Percentiles rank a stretch among this genome's conserved stretches.
These are phyloP conservation scores for Dryomyza anilis DNA, from an alignment of 2,888 invertebrate species.

Conservation along the genomic window DNA sequence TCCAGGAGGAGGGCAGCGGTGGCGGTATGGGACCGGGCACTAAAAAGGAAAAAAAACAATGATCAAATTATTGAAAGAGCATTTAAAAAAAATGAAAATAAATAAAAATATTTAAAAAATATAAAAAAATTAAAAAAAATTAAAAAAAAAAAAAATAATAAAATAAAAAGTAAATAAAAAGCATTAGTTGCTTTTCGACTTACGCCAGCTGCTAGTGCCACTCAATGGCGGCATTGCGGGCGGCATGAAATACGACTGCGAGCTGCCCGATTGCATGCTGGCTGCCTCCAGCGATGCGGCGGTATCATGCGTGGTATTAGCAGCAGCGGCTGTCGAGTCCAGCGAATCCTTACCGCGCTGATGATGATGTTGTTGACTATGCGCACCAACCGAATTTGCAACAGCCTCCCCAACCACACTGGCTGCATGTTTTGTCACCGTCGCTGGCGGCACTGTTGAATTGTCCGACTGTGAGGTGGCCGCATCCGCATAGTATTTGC, in stretches of 20 bases:
- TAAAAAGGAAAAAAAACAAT: not conserved
- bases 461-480: slow-evolving; percentile 38
- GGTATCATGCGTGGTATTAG: slow-evolving; percentile 44
- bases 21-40: slow-evolving; percentile 39
- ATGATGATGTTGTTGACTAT: slow-evolving; percentile 25
- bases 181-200: no score
- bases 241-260: slow-evolving; percentile 57
- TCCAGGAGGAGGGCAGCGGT: slow-evolving; percentile 48
- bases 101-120: no score
- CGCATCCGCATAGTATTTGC: slow-evolving; percentile 26
- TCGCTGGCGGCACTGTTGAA: not conserved
- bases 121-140: not conserved
- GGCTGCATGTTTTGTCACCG: slow-evolving; percentile 22
- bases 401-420: slow-evolving; percentile 30
- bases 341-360: slow-evolving; percentile 34
- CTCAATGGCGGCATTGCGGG: slow-evolving; percentile 57
- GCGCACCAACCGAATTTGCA: slow-evolving; percentile 28
- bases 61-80: not conserved
- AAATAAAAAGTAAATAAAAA: no score
- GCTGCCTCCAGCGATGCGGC: slow-evolving; percentile 55
- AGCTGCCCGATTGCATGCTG: slow-evolving; percentile 58
- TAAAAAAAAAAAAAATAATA: no score
- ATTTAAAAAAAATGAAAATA: not conserved
- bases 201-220: slow-evolving; percentile 46
- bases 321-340: slow-evolving; percentile 48